Evolutionary conservation across 2,888 invertebrate species (phyloP), one percentile per base, ranked within the genome.

Genomic region (Dysmachus trigonus): DNA sequence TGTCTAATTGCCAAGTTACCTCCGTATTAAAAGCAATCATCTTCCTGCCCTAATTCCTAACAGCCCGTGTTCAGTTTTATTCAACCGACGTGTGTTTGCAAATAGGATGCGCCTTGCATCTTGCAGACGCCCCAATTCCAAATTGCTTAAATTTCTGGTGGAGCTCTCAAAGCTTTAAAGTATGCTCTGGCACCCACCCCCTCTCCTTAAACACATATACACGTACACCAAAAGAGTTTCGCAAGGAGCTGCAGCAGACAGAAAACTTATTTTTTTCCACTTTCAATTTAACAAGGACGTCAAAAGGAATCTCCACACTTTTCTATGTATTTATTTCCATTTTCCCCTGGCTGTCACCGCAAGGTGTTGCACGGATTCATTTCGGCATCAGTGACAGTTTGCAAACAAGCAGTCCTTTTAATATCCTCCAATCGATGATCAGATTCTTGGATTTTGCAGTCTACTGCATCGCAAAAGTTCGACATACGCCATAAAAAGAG

Each of bases 361-460:
- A 81, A 81, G 81, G 81, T 81, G 81, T 81, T 81, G 81, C 81
- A 81, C 81, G 81, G 53, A 30, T 81, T 53, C 81, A 53, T 62
- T 53, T 81, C 53, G 53, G 51, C 53, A 31, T 31, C 33, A 18
- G 53, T 81, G 81, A 81, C 81, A 81, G 81, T 81, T 81, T 51
- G 81, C 81, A 81, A 81, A 81, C 81, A 81, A 81, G 81, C 33
- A 81, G 62, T 81, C 33, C 47, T 81, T 81, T 81, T 81, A 81
- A 81, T 81, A 81, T 53, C 81, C 15, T 53, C 31, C 62, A n/a
- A 10, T 30, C 33, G 62, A 18, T 53, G 62, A 18, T 53, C 47
- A 30, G 81, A 47, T 30, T 62, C 53, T 18, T 10, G 53, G 51
- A 33, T 53, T 53, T 53, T 81, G 81, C 81, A 81, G 53, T 81